These are phyloP conservation scores for Parascotia fuliginaria DNA, from an alignment of 2,888 invertebrate genomes.

Conservation along the genomic window DNA sequence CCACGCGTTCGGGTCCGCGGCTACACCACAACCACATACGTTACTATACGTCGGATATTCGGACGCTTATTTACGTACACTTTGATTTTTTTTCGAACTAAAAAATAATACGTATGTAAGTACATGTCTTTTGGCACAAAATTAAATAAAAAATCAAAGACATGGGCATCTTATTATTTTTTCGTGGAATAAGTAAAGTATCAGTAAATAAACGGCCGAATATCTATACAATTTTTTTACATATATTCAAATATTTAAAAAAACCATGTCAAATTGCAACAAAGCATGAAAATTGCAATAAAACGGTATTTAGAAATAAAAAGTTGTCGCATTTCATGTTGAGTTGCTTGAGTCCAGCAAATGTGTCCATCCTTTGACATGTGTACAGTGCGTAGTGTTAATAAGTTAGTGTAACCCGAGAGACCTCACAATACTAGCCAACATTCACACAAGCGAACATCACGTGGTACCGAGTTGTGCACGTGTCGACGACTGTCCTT, in stretches of 20 bases:
- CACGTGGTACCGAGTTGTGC: conserved; percentile 45
- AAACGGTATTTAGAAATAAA: no score
- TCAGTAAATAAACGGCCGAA: no score
- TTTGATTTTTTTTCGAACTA: no score
- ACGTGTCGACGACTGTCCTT: conserved; percentile 47
- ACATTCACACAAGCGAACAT: conserved; percentile 60
- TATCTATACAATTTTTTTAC: background rate
- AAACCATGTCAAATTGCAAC: background rate
- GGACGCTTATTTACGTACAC: no score
- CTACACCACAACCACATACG: no score
- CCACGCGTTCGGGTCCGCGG: conserved; percentile 92
- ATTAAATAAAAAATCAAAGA: no score
- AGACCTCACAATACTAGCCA: conserved; percentile 46
- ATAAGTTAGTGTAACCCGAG: conserved; percentile 5
- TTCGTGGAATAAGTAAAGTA: no score
- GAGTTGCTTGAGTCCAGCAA: background rate
- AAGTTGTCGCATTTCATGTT: background rate
- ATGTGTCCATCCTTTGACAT: background rate
- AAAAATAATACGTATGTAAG: no score
- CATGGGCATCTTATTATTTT: no score
- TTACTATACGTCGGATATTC: no score
- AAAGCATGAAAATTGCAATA: background rate
- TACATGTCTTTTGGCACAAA: no score
- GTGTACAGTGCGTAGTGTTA: conserved; percentile 5
- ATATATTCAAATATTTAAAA: no score